These are phyloP conservation scores for Spisula solida DNA, from an alignment of 2,888 invertebrate species.

Conservation along the genomic window DNA sequence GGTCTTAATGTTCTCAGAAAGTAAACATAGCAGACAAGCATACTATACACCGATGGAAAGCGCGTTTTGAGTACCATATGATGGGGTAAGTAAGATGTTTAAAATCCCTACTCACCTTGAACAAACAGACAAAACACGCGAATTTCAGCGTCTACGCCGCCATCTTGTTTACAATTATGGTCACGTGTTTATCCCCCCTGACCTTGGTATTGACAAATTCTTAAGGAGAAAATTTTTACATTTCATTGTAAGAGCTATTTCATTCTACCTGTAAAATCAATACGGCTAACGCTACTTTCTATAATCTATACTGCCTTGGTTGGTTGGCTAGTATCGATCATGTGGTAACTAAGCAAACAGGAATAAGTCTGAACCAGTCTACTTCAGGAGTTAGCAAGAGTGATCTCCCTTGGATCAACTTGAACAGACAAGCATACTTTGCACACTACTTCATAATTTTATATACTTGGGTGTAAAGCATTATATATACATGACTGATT, in stretches of 20 bases:
- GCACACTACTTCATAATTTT: not conserved
- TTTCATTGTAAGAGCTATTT: not conserved
- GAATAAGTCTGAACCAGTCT: conserved; percentile 22
- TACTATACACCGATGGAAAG: no score
- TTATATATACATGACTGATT: no score
- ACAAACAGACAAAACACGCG: no score
- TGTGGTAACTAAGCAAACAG: conserved; percentile 4
- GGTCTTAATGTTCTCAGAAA: no score
- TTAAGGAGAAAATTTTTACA: not conserved
- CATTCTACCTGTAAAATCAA: conserved; percentile 20
- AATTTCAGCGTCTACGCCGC: no score
- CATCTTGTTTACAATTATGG: no score
- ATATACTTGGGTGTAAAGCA: no score
- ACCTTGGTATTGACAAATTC: conserved; percentile 2
- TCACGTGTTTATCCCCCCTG: no score
- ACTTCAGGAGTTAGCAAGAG: not conserved
- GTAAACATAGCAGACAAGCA: no score
- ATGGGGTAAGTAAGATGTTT: no score
- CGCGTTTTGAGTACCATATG: no score
- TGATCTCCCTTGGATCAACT: not conserved
- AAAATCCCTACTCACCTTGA: no score
- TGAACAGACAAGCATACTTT: conserved; percentile 15
- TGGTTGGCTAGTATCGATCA: not conserved
- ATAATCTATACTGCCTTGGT: not conserved
- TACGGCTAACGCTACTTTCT: not conserved